These are phyloP conservation scores for Spodoptera frugiperda DNA, from an alignment of 1,140 invertebrate species.

Conservation along the genomic window DNA sequence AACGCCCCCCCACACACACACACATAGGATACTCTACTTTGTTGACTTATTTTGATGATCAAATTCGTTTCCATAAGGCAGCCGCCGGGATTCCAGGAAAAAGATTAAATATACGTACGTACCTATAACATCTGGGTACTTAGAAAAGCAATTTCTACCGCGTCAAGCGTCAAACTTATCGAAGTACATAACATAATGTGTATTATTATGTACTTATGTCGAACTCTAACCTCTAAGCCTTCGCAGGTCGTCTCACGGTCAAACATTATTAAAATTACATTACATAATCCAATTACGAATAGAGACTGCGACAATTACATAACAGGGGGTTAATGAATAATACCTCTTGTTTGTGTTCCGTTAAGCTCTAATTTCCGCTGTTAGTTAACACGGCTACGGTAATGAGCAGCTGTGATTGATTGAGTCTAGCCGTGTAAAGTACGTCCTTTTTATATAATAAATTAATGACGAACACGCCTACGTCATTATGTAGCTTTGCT, in stretches of 20 bases:
- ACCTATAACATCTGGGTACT: too few species aligned
- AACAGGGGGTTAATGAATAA: conserved; percentile 1
- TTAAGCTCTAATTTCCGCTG: conserved; percentile 25
- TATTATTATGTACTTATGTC: not conserved
- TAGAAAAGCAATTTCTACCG: too few species aligned
- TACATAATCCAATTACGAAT: not conserved
- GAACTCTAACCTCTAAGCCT: not conserved
- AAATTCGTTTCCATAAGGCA: too few species aligned
- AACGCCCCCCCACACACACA: too few species aligned
- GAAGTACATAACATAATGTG: not conserved
- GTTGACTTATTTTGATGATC: too few species aligned
- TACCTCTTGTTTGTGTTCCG: conserved; percentile 18
- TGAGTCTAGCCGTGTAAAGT: conserved; percentile 9
- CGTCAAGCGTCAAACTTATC: too few species aligned
- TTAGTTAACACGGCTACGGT: conserved; percentile 5
- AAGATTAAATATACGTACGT: too few species aligned
- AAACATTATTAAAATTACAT: not conserved
- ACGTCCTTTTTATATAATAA: conserved; percentile 12
- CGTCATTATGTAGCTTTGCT: not conserved
- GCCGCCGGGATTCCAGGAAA: too few species aligned
- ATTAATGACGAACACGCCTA: conserved; percentile 16
- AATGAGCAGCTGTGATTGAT: conserved; percentile 18
- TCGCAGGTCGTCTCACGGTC: not conserved
- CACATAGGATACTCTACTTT: too few species aligned
- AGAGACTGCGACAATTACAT: not conserved